Evolutionary conservation across 2,113 vertebrate species (phyloP).

Genomic region (Neodon shergylaensis): DNA sequence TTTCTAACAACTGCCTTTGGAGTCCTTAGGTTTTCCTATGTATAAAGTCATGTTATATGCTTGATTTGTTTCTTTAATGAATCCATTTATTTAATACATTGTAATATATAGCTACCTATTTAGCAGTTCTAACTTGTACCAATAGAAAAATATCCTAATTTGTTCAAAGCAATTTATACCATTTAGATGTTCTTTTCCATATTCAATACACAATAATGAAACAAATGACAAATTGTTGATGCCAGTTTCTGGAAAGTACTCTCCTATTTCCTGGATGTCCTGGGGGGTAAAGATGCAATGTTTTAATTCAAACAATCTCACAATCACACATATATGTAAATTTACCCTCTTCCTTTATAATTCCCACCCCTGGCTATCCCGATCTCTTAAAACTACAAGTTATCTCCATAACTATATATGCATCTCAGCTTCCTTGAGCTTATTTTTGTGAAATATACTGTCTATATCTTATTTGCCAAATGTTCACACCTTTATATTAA

Average conservation of each 20-base stretch:
- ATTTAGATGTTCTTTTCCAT: conserved; percentile 29
- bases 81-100: conserved; percentile 20
- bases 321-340: neutral
- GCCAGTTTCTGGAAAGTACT: neutral
- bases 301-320: conserved; percentile 3
- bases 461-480: neutral
- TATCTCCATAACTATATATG: neutral
- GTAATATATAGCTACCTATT: neutral
- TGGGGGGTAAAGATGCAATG: neutral
- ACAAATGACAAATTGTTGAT: neutral
- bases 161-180: conserved; percentile 16
- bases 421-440: neutral
- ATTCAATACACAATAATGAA: conserved; percentile 28
- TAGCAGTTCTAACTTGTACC: neutral
- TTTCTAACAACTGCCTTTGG: neutral
- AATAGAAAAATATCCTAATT: neutral
- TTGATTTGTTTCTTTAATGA: conserved; percentile 22
- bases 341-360: neutral
- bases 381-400: neutral
- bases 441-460: neutral
- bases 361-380: neutral
- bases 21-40: neutral
- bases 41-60: neutral
- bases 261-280: neutral
- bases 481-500: neutral